A percentile compares a stretch with the other conserved stretches of the same genome.
Conservation (phyloP, 35 echinoderm and acorn worm genomes). For the Patiria miniata region DNA sequence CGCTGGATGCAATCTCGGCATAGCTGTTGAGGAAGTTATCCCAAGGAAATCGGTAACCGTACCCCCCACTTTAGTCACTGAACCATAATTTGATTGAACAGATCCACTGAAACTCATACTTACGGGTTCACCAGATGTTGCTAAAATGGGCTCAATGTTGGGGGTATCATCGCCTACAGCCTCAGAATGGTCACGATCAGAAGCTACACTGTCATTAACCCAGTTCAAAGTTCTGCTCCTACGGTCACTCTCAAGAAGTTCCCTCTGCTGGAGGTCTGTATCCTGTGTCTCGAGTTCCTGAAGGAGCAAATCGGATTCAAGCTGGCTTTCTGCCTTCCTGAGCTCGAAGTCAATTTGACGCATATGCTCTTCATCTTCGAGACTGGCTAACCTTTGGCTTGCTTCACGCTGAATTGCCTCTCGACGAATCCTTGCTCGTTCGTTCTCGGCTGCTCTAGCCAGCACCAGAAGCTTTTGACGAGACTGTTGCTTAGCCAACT, state of each 20-base stretch:
- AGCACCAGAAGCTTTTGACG: not conserved
- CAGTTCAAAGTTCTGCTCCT: not conserved
- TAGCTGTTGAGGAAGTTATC: not conserved
- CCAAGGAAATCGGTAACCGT: not conserved
- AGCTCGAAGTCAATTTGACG: too few species aligned
- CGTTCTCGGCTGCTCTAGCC: not conserved
- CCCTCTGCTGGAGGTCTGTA: not conserved
- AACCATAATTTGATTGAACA: not conserved
- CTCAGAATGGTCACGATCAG: not conserved
- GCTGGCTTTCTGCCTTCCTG: not conserved
- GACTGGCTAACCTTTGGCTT: too few species aligned
- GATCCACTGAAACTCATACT: slow-evolving; percentile 10
- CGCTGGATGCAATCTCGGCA: not conserved
- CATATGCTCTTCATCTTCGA: too few species aligned
- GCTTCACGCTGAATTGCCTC: not conserved
- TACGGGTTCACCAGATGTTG: not conserved
- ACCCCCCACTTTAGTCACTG: not conserved
- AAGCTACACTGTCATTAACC: not conserved
- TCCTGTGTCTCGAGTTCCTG: not conserved
- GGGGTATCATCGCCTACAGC: not conserved
- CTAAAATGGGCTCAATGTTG: not conserved
- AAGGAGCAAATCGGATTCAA: not conserved
- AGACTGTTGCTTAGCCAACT: not conserved
- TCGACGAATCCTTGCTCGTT: not conserved
- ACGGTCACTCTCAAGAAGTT: not conserved